These are phyloP conservation scores for Streblospio benedicti DNA, from an alignment of 1,140 invertebrate genomes.

Conservation along the genomic window DNA sequence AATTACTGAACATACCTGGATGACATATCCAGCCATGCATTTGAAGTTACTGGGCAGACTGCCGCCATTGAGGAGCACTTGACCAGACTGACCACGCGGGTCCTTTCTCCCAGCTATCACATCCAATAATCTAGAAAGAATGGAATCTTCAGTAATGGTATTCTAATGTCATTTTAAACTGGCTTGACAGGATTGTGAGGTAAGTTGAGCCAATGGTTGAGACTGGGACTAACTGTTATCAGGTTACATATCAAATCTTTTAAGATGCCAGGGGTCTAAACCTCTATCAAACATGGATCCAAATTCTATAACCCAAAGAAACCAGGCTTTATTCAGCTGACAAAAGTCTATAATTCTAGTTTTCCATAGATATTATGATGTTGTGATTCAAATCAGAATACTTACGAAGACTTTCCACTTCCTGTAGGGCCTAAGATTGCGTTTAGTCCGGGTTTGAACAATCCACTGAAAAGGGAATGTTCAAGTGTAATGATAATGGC, in stretches of 20 bases:
- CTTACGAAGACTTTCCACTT: constrained; percentile 47
- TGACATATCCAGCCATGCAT: constrained; percentile 46
- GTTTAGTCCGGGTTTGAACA: constrained; percentile 46
- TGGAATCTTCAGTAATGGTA: not conserved
- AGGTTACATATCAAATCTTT: not conserved
- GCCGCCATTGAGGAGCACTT: constrained; percentile 40
- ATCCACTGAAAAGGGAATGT: constrained; percentile 33
- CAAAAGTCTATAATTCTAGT: not conserved
- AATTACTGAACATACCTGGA: constrained; percentile 44
- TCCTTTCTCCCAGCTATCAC: constrained; percentile 44
- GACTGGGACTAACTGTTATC: not conserved
- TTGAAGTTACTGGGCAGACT: constrained; percentile 44
- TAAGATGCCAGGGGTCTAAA: not conserved
- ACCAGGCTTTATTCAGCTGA: not conserved
- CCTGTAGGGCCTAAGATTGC: constrained; percentile 46
- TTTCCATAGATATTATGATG: not conserved
- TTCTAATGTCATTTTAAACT: not conserved
- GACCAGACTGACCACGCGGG: constrained; percentile 31
- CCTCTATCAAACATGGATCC: not conserved
- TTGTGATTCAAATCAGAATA: constrained; percentile 3
- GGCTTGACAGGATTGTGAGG: not conserved
- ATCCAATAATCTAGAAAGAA: constrained; percentile 38
- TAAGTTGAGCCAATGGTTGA: not conserved
- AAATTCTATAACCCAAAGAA: not conserved
- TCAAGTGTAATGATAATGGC: too few species aligned